Evolutionary conservation across 2,113 vertebrate genomes (phyloP), one percentile per base, ranked within the genome.

Genomic region (Anser cygnoides): DNA sequence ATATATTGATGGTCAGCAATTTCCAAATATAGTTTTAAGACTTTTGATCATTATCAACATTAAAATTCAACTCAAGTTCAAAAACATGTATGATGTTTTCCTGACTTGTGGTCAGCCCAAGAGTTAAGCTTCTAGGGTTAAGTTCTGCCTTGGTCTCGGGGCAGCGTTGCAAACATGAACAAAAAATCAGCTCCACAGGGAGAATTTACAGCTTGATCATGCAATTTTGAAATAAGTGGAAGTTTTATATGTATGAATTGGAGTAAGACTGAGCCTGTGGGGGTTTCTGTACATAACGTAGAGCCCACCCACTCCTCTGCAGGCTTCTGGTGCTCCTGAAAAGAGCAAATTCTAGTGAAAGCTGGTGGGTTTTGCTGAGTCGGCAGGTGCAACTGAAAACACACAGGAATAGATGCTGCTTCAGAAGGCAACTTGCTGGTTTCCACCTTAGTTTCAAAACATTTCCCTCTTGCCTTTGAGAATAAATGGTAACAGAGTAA

Each of bases 81-180:
- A n/a, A 33, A 28, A 26, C 17, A 14, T 0, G 8, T 13, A 2
- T 10, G 50, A 10, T 35, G 10, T 35, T 94, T 49, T 71, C 8
- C 79, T 55, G 33, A 10, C 54, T 76, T 31, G 5, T 11, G 14
- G 23, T 49, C 59, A 49, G 52, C 4, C 17, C 55, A 8, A 17
- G 33, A n/a, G 49, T 39, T 4, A 4, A 54, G 31, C 4, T 92
- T 28, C 43, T n/a, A 17, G 44, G 88, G 79, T 41, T 62, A 1
- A 62, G 10, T 28, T 29, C 50, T 66, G 28, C 37, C 41, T 39
- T 21, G 71, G 14, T 55, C 19, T 61, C 1, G 3, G 29, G 4
- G 1, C 25, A 55, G 37, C 0, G 3, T 16, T 8, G 39, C 3
- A 8, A 57, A 1, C 0, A 0, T 50, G 70, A 17, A 21, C 46